Conservation (phyloP, 2,113 vertebrate species). For the Mohoua ochrocephala region DNA sequence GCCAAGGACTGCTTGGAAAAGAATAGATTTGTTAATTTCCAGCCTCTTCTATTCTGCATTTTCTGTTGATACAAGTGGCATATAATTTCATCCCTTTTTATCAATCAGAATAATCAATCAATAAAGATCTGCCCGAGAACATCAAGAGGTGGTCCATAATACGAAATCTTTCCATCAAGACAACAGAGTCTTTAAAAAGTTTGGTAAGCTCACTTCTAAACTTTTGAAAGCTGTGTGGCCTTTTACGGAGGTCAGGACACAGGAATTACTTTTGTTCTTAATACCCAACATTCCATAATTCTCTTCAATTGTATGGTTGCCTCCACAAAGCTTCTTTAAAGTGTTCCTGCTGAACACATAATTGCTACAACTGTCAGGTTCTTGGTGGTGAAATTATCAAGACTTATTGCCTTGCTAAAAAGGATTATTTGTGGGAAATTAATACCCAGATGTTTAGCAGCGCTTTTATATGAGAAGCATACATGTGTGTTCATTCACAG, state of each 20-base stretch:
- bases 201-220: neutral
- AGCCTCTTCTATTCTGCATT: neutral
- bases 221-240: neutral
- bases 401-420: neutral
- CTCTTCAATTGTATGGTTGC: neutral
- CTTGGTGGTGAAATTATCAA: neutral
- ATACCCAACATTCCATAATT: neutral
- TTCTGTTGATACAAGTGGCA: neutral
- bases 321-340: neutral
- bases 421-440: neutral
- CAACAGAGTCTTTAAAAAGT: neutral
- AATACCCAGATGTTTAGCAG: neutral
- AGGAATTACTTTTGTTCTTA: neutral
- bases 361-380: neutral
- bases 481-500: neutral
- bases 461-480: neutral
- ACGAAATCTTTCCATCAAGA: neutral
- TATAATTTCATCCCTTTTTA: neutral
- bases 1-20: neutral
- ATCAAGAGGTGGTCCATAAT: neutral
- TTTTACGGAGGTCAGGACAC: neutral
- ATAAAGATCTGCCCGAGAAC: neutral
- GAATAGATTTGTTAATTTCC: neutral
- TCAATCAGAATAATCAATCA: neutral
- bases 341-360: neutral